A percentile compares a stretch with the other conserved stretches of the same genome.
phyloP scores from a whole-genome alignment of 2,113 vertebrate genomes.

The Lycocorax pyrrhopterus region DNA sequence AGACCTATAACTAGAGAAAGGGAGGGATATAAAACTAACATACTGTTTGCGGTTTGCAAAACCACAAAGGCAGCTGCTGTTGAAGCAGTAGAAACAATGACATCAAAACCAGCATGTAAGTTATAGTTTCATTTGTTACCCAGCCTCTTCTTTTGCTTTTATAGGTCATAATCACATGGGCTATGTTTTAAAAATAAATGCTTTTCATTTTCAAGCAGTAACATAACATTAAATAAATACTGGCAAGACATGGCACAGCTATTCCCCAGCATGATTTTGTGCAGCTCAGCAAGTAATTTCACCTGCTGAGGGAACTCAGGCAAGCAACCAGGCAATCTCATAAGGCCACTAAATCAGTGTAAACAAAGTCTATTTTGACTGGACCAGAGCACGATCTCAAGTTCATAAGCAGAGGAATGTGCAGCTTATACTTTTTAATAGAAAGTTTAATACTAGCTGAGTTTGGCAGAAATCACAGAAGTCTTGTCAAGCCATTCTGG shows the following conservation, averaged over 20 bases:
- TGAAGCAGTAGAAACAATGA: background rate
- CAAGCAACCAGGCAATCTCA: slow-evolving; percentile 25
- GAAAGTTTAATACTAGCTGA: background rate
- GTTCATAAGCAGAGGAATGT: slow-evolving; percentile 6
- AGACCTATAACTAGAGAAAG: background rate
- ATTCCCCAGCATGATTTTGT: slow-evolving; percentile 25
- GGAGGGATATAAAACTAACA: background rate
- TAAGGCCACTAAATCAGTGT: slow-evolving; percentile 6
- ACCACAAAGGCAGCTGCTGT: background rate
- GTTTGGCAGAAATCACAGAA: background rate
- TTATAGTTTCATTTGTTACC: slow-evolving; percentile 18
- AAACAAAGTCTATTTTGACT: slow-evolving; percentile 38
- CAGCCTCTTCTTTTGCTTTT: slow-evolving; percentile 22
- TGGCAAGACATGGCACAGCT: background rate
- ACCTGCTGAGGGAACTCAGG: slow-evolving; percentile 22
- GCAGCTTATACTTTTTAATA: background rate
- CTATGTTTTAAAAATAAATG: slow-evolving; percentile 31
- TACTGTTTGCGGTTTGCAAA: background rate
- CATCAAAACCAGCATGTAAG: background rate
- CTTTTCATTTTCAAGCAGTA: slow-evolving; percentile 15
- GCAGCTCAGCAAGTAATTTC: slow-evolving; percentile 27
- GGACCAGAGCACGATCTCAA: background rate
- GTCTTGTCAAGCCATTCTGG: background rate
- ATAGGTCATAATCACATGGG: slow-evolving; percentile 18
- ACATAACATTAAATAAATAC: slow-evolving; percentile 47